These are phyloP conservation scores for Hemibagrus guttatus DNA, from an alignment of 2,797 vertebrate species.

Conservation along the genomic window DNA sequence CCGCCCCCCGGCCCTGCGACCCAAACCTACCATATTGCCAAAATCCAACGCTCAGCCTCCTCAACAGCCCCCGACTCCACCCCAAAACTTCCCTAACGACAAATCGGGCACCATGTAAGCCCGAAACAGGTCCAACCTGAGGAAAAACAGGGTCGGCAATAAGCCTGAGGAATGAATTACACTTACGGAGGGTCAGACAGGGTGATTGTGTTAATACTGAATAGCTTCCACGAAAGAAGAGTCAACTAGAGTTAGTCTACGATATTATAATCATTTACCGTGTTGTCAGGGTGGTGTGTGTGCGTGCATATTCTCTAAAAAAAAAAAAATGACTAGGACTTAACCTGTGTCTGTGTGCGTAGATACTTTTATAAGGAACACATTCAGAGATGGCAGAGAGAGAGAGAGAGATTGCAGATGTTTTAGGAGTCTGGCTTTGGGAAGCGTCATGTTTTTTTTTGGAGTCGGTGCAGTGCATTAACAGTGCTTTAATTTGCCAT, in stretches of 20 bases:
- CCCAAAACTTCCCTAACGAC: conserved; percentile 85
- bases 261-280: conserved; percentile 85
- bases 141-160: conserved; percentile 61
- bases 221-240: conserved; percentile 58
- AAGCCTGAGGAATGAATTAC: conserved; percentile 69
- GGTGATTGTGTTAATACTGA: conserved; percentile 72
- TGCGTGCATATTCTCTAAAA: conserved; percentile 82
- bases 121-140: conserved; percentile 65
- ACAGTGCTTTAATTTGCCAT: conserved; percentile 68
- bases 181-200: conserved; percentile 60
- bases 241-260: conserved; percentile 69
- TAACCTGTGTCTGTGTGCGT: conserved; percentile 82
- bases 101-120: conserved; percentile 98
- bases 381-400: conserved; percentile 62
- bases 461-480: conserved; percentile 66
- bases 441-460: conserved; percentile 35
- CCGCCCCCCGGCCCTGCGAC: conserved; percentile 93
- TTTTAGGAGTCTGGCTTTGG: conserved; percentile 48
- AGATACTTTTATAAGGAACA: conserved; percentile 80
- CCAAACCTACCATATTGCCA: conserved; percentile 92
- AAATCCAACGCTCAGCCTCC: conserved; percentile 80
- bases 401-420: conserved; percentile 39
- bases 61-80: conserved; percentile 78
- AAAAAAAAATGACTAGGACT: conserved; percentile 77
- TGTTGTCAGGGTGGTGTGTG: conserved; percentile 81